A percentile compares a stretch with the other conserved stretches of the same genome.
These are phyloP conservation scores for Acanthiza pusilla DNA, from an alignment of 2,797 vertebrate species.

Conservation along the genomic window DNA sequence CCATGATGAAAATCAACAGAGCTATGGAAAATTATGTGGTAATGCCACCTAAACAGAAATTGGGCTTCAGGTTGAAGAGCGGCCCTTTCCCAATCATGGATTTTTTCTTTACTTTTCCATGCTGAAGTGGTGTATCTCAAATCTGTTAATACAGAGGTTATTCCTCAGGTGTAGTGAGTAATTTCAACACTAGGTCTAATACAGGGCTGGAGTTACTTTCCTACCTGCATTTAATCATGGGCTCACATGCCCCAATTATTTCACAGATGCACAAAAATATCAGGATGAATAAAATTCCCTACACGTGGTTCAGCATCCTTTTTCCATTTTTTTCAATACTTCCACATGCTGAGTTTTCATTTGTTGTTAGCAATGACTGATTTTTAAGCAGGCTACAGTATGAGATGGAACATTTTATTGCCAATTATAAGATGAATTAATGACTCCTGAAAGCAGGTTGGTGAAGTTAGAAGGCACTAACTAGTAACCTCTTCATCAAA, in stretches of 20 bases:
- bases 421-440: conserved; percentile 13
- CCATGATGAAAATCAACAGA: not conserved
- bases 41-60: not conserved
- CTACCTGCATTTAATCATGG: not conserved
- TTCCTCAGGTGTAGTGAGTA: not conserved
- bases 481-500: not conserved
- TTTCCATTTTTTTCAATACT: not conserved
- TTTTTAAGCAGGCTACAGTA: conserved; percentile 25
- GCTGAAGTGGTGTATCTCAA: not conserved
- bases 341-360: conserved; percentile 15
- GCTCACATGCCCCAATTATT: not conserved
- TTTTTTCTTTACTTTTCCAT: not conserved
- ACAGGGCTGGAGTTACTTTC: not conserved
- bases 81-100: not conserved
- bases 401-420: conserved; percentile 8
- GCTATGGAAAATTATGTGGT: not conserved
- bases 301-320: not conserved
- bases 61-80: not conserved
- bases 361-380: not conserved
- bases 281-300: not conserved
- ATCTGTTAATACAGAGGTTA: not conserved
- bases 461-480: not conserved
- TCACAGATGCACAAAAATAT: not conserved
- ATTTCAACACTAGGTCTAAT: not conserved
- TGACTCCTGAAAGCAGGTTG: conserved; percentile 9